Percentiles rank a stretch among this genome's conserved stretches.
phyloP scores from a whole-genome alignment of 2,888 invertebrate genomes.

The Silvanus unidentatus region DNA sequence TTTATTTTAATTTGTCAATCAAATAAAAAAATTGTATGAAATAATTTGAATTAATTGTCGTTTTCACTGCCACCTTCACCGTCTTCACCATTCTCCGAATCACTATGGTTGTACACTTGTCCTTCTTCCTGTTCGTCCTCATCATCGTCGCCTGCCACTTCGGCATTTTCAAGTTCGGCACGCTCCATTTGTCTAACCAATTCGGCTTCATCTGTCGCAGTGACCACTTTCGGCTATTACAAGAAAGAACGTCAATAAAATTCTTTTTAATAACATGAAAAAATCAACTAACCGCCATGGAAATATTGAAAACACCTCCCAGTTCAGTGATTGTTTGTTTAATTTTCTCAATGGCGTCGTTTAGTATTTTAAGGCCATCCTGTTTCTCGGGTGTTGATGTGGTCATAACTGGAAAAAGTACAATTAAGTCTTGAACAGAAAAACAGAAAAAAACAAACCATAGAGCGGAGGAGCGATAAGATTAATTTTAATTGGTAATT shows the following conservation, averaged over 20 bases:
- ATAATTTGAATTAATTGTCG: constrained; percentile 1
- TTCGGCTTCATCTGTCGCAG: constrained; percentile 96
- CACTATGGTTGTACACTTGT: constrained; percentile 30
- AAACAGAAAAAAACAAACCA: constrained; percentile 27
- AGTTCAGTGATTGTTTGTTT: constrained; percentile 71
- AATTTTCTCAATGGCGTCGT: constrained; percentile 84
- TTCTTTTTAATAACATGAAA: background rate
- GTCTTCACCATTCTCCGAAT: constrained; percentile 11
- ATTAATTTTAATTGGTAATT: constrained; percentile 96
- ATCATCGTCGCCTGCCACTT: constrained; percentile 85
- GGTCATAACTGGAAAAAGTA: constrained; percentile 87
- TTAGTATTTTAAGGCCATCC: constrained; percentile 85
- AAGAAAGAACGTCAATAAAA: constrained; percentile 3
- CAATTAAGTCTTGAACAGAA: constrained; percentile 10
- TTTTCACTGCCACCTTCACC: constrained; percentile 11
- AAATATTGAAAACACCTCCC: constrained; percentile 90
- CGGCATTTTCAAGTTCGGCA: constrained; percentile 89
- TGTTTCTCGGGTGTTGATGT: constrained; percentile 95
- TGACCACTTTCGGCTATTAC: constrained; percentile 83
- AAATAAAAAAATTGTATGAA: background rate
- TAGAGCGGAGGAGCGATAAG: constrained; percentile 97
- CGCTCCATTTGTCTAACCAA: constrained; percentile 88
- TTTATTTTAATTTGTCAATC: background rate
- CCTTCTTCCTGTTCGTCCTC: constrained; percentile 61
- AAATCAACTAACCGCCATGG: constrained; percentile 62